Conservation (phyloP, 2,888 invertebrate species). For the Drosophila antonietae region DNA sequence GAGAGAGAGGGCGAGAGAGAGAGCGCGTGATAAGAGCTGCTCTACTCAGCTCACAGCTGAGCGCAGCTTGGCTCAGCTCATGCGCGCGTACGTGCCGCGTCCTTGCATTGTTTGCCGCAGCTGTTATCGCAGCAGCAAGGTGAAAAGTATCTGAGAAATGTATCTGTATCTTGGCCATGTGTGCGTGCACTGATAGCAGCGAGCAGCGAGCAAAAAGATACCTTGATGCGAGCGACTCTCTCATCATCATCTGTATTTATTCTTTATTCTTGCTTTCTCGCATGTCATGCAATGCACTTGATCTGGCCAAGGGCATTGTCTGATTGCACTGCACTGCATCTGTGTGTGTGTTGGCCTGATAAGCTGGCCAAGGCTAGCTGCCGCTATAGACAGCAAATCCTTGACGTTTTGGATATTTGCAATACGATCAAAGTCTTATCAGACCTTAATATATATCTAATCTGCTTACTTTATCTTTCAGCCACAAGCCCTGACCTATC, state of each 20-base stretch:
- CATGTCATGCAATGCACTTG: conserved; percentile 5
- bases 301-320: conserved; percentile 35
- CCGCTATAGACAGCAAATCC: not conserved
- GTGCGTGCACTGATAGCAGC: conserved; percentile 41
- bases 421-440: not conserved
- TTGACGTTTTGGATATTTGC: not conserved
- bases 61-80: conserved; percentile 17
- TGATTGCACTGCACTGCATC: not conserved
- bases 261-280: not conserved
- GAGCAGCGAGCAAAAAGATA: conserved; percentile 23
- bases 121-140: conserved; percentile 50
- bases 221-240: conserved; percentile 28
- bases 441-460: not conserved
- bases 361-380: conserved; percentile 4
- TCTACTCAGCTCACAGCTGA: conserved; percentile 1
- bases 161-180: conserved; percentile 35
- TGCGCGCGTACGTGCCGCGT: conserved; percentile 38
- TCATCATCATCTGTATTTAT: conserved; percentile 7
- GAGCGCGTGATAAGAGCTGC: conserved; percentile 8
- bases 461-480: not conserved
- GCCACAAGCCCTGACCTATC: not conserved
- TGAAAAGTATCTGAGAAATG: conserved; percentile 54
- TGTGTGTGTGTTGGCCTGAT: conserved; percentile 13
- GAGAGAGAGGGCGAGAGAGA: not conserved
- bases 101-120: conserved; percentile 57